Percentiles rank a stretch among this genome's conserved stretches.
Conservation (phyloP, 1,140 invertebrate species). For the Papilio aristodemus region DNA sequence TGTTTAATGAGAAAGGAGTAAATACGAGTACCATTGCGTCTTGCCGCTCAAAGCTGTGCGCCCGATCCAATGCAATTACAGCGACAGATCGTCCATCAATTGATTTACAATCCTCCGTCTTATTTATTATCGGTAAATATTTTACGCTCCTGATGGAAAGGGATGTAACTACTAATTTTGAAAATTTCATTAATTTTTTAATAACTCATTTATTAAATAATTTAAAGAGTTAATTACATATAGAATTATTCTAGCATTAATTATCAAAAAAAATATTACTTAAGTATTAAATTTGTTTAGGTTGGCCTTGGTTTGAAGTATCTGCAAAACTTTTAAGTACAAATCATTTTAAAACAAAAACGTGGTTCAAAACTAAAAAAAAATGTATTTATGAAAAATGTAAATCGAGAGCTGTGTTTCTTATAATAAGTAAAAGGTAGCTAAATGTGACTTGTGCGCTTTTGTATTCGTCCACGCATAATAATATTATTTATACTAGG, state of each 20-base stretch:
- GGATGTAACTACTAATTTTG: slow-evolving; percentile 34
- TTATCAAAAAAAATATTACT: no score
- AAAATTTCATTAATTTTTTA: neutral
- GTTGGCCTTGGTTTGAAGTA: no score
- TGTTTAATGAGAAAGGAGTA: slow-evolving; percentile 26
- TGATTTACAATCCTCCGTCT: slow-evolving; percentile 55
- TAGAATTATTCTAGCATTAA: no score
- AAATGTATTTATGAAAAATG: no score
- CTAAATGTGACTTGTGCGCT: slow-evolving; percentile 37
- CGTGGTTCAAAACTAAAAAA: no score
- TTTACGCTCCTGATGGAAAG: slow-evolving; percentile 33
- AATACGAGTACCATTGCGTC: slow-evolving; percentile 13
- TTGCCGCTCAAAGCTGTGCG: neutral
- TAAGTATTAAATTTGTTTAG: no score
- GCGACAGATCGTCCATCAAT: slow-evolving; percentile 62
- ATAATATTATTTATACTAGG: slow-evolving; percentile 59
- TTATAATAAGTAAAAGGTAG: no score
- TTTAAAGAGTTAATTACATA: no score
- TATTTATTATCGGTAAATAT: slow-evolving; percentile 62
- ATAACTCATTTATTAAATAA: no score
- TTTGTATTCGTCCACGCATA: slow-evolving; percentile 34
- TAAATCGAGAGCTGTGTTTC: no score
- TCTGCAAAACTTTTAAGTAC: no score
- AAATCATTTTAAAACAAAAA: no score
- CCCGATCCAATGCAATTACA: slow-evolving; percentile 51